phyloP scores from a whole-genome alignment of 2,797 vertebrate species.

The Parauchenoglanis ngamensis region DNA sequence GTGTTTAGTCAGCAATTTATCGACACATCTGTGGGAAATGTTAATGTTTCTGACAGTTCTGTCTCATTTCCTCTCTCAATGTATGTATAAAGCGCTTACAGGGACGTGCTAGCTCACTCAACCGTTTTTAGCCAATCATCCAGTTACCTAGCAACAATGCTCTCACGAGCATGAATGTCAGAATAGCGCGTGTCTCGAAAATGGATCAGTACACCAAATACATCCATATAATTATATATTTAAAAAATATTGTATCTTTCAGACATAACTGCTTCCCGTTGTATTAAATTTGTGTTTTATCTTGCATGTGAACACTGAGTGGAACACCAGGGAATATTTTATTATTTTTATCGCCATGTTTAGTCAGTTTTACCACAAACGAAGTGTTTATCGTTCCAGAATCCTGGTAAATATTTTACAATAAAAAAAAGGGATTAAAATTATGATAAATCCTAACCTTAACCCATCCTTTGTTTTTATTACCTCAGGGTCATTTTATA shows the following conservation, averaged over 20 bases:
- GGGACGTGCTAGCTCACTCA: neutral
- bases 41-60: neutral
- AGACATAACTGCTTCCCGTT: neutral
- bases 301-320: neutral
- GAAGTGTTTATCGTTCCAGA: neutral
- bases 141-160: neutral
- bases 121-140: neutral
- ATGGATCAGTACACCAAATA: neutral
- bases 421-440: neutral
- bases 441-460: no score
- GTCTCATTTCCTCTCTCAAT: neutral
- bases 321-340: neutral
- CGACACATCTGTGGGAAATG: neutral
- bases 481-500: neutral
- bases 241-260: neutral
- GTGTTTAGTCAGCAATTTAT: neutral
- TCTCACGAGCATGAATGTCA: neutral
- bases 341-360: neutral
- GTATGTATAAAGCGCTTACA: neutral
- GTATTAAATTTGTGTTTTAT: neutral
- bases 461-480: neutral
- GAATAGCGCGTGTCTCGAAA: neutral
- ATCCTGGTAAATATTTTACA: neutral
- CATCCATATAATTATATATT: neutral
- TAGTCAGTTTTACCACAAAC: neutral